Conservation (phyloP, 2,888 invertebrate species). For the Maniola hyperantus region DNA sequence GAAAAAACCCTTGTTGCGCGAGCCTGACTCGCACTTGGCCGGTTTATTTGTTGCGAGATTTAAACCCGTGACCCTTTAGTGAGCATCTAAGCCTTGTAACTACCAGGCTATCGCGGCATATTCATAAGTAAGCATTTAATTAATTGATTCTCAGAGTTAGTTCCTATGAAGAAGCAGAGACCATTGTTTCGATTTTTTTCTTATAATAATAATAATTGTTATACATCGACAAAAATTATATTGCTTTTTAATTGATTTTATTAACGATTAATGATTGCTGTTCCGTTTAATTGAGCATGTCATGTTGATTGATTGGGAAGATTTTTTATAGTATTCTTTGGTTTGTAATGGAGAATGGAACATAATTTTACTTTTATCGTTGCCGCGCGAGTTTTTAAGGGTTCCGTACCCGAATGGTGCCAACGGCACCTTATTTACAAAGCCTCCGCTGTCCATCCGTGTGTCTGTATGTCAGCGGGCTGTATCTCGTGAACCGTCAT, state of each 20-base stretch:
- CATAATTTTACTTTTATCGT: too few species aligned
- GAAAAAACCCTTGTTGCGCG: too few species aligned
- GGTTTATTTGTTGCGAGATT: too few species aligned
- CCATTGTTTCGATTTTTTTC: conserved; percentile 9
- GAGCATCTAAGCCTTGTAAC: not conserved
- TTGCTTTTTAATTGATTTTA: conserved; percentile 13
- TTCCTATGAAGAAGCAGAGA: not conserved
- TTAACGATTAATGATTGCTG: conserved; percentile 3
- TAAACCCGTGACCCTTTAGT: not conserved
- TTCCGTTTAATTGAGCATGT: conserved; percentile 14
- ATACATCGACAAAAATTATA: not conserved
- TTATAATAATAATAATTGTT: not conserved
- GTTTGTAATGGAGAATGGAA: too few species aligned
- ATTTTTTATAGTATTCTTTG: not conserved
- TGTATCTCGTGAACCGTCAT: too few species aligned
- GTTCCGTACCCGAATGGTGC: too few species aligned
- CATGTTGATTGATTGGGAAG: not conserved
- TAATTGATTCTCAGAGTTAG: conserved; percentile 8
- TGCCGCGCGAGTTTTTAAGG: too few species aligned
- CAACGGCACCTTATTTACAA: too few species aligned
- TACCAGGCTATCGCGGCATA: not conserved
- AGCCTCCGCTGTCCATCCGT: too few species aligned
- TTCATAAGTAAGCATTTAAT: not conserved
- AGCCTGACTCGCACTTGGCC: too few species aligned
- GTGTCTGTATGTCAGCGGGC: too few species aligned